phyloP scores from a whole-genome alignment of 2,888 invertebrate genomes.

The Zygothrica quintamaculata region DNA sequence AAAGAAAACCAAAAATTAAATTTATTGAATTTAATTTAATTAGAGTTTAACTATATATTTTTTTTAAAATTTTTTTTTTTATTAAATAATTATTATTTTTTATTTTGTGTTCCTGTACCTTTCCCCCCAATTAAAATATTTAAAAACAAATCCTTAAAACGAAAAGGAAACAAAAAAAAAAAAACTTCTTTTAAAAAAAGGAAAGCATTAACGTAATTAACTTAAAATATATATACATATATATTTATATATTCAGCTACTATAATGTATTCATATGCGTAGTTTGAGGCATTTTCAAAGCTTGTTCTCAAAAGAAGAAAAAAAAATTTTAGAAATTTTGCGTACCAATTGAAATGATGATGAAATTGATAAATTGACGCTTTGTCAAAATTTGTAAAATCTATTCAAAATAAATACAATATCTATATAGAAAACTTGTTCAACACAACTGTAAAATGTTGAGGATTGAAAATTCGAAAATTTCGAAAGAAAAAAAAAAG shows the following conservation, averaged over 20 bases:
- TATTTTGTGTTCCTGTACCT: slow-evolving; percentile 2
- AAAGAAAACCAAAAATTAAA: slow-evolving; percentile 24
- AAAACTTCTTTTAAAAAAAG: slow-evolving; percentile 28
- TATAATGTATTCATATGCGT: slow-evolving; percentile 75
- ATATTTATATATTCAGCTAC: slow-evolving; percentile 63
- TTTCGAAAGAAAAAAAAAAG: slow-evolving; percentile 24
- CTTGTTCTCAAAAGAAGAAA: slow-evolving; percentile 82
- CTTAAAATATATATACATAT: slow-evolving; percentile 52
- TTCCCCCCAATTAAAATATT: not conserved
- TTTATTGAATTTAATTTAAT: slow-evolving; percentile 3
- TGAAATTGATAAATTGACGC: no score
- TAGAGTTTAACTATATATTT: slow-evolving; percentile 9
- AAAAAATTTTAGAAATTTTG: slow-evolving; percentile 81
- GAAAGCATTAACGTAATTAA: slow-evolving; percentile 53
- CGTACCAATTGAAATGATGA: slow-evolving; percentile 60
- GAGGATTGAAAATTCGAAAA: slow-evolving; percentile 38
- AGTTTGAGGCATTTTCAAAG: slow-evolving; percentile 83
- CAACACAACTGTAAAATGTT: slow-evolving; percentile 37
- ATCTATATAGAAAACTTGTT: slow-evolving; percentile 29
- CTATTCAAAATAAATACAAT: slow-evolving; percentile 42
- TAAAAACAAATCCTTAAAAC: slow-evolving; percentile 23
- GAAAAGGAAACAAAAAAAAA: slow-evolving; percentile 15
- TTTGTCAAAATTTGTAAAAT: slow-evolving; percentile 49
- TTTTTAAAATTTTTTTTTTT: slow-evolving; percentile 7
- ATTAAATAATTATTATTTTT: not conserved